Evolutionary conservation across 2,888 invertebrate genomes (phyloP).

Genomic region (Eugnorisma glareosa): DNA sequence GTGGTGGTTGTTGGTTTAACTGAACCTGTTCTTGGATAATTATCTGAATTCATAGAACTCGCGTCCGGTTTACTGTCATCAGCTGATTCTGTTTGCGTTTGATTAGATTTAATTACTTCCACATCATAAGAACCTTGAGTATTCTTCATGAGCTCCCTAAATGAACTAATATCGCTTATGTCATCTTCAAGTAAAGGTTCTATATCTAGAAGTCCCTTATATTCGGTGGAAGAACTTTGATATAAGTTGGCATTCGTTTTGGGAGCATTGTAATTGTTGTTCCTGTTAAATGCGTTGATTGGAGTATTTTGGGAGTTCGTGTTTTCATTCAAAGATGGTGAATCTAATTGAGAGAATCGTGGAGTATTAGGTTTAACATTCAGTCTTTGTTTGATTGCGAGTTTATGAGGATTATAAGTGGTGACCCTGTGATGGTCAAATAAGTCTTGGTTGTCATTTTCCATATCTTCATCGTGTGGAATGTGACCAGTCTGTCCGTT

Average conservation of each 20-base stretch:
- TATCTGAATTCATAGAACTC: constrained; percentile 84
- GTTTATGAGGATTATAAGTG: constrained; percentile 87
- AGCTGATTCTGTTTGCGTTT: constrained; percentile 70
- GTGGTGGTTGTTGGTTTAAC: constrained; percentile 68
- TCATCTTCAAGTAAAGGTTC: constrained; percentile 91
- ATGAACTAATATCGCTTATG: constrained; percentile 87
- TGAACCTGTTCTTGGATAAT: constrained; percentile 76
- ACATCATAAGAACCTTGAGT: constrained; percentile 88
- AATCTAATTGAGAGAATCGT: constrained; percentile 78
- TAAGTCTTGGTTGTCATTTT: constrained; percentile 85
- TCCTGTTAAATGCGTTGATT: constrained; percentile 72
- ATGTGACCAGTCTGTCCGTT: constrained; percentile 86
- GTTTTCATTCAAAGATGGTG: constrained; percentile 73
- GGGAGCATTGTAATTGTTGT: constrained; percentile 69
- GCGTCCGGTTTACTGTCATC: constrained; percentile 87
- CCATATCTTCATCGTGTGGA: constrained; percentile 83
- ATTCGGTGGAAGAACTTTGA: constrained; percentile 85
- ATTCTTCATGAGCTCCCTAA: constrained; percentile 88
- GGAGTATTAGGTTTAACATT: constrained; percentile 80
- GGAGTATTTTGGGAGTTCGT: constrained; percentile 66
- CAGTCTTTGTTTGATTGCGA: constrained; percentile 82
- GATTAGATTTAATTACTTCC: constrained; percentile 89
- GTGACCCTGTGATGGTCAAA: constrained; percentile 87
- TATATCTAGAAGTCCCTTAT: constrained; percentile 88
- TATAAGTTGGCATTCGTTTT: constrained; percentile 74